A percentile compares a stretch with the other conserved stretches of the same genome.
Evolutionary conservation across 2,888 invertebrate genomes (phyloP).

Genomic region (Drosophila affinis): DNA sequence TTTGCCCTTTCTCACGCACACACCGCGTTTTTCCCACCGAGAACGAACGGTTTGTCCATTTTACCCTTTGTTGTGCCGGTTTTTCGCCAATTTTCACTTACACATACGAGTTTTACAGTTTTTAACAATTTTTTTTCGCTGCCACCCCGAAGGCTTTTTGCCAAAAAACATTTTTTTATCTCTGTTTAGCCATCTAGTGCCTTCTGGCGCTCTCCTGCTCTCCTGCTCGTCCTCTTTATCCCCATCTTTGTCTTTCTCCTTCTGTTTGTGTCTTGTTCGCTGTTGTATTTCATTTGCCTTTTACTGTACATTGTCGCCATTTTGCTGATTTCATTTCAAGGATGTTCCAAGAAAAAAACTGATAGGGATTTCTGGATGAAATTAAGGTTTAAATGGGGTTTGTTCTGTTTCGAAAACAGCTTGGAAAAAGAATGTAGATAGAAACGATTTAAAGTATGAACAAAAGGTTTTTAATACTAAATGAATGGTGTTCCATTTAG

Average conservation of each 20-base stretch:
- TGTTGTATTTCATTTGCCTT: constrained; percentile 41
- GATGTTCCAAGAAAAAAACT: constrained; percentile 7
- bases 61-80: constrained; percentile 45
- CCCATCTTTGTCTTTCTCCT: neutral
- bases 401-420: neutral
- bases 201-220: constrained; percentile 2
- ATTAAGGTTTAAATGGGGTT: too few relatives aligned
- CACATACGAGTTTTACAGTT: constrained; percentile 46
- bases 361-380: neutral
- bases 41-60: constrained; percentile 50
- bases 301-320: constrained; percentile 16
- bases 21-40: constrained; percentile 31
- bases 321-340: constrained; percentile 11
- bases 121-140: constrained; percentile 25
- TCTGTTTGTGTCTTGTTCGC: constrained; percentile 7
- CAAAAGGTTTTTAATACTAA: too few relatives aligned
- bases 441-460: too few relatives aligned
- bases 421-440: too few relatives aligned
- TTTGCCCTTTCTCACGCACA: constrained; percentile 11
- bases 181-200: constrained; percentile 21
- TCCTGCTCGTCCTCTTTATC: too few relatives aligned
- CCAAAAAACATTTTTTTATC: constrained; percentile 58
- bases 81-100: constrained; percentile 47
- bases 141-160: constrained; percentile 54
- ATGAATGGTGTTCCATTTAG: too few relatives aligned